Conservation (phyloP, 1,140 invertebrate genomes). For the Atopsyche davidsoni region DNA sequence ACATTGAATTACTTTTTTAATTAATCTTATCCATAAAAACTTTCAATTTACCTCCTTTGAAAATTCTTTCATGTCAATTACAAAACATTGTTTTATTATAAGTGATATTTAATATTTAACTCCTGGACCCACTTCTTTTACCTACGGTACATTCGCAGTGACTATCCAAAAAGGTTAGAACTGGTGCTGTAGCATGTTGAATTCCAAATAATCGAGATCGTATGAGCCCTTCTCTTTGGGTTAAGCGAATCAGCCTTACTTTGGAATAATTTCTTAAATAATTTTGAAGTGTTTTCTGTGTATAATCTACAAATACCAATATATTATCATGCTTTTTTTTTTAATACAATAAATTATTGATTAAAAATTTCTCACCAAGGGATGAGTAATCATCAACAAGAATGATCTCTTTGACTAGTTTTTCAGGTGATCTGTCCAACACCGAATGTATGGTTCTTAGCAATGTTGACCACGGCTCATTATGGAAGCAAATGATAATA, state of each 20-base stretch:
- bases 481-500: conserved; percentile 96
- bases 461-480: conserved; percentile 91
- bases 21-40: no score
- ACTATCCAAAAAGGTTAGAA: conserved; percentile 94
- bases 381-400: conserved; percentile 95
- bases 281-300: conserved; percentile 86
- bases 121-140: no score
- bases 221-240: conserved; percentile 86
- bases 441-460: conserved; percentile 90
- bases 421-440: conserved; percentile 78
- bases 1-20: no score
- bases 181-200: conserved; percentile 74
- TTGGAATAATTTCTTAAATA: conserved; percentile 86
- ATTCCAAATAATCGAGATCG: conserved; percentile 85
- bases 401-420: conserved; percentile 88
- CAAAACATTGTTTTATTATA: no score
- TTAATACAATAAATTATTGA: no score
- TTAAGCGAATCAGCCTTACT: conserved; percentile 81
- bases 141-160: conserved; percentile 95
- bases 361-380: no score
- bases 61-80: no score
- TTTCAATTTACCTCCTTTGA: no score
- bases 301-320: conserved; percentile 62
- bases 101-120: no score
- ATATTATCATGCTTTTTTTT: no score